Percentiles rank a stretch among this genome's conserved stretches.
Evolutionary conservation across 2,113 vertebrate species (phyloP).

Genomic region (Circaetus gallicus): DNA sequence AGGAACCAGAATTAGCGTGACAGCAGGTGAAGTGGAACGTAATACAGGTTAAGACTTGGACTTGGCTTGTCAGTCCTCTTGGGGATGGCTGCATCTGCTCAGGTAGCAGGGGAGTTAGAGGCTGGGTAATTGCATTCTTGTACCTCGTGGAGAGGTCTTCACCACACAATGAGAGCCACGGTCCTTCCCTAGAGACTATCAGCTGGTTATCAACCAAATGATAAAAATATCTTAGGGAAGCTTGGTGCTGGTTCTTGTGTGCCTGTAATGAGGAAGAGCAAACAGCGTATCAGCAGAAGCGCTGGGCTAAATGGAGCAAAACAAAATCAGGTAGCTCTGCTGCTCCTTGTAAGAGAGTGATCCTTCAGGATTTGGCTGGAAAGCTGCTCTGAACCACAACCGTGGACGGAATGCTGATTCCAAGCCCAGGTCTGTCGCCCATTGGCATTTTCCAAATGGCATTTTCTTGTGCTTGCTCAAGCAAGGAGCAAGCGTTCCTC

Average conservation of each 20-base stretch:
- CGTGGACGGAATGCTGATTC: constrained; percentile 24
- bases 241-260: neutral
- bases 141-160: neutral
- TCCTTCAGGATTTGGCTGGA: constrained; percentile 33
- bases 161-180: accelerated
- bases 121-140: neutral
- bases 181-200: neutral
- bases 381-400: neutral
- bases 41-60: neutral
- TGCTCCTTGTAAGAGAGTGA: neutral
- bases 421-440: neutral
- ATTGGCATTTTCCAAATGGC: neutral
- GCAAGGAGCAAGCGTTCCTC: neutral
- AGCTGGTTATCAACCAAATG: neutral
- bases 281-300: neutral
- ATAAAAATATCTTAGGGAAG: neutral
- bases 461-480: neutral
- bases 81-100: neutral
- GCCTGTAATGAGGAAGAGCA: neutral
- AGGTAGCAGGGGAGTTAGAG: neutral
- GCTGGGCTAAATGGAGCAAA: neutral
- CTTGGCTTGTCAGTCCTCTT: neutral
- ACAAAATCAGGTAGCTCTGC: neutral
- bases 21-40: neutral
- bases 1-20: neutral